phyloP scores from a whole-genome alignment of 2,797 vertebrate species.

The Danio jaintianensis region DNA sequence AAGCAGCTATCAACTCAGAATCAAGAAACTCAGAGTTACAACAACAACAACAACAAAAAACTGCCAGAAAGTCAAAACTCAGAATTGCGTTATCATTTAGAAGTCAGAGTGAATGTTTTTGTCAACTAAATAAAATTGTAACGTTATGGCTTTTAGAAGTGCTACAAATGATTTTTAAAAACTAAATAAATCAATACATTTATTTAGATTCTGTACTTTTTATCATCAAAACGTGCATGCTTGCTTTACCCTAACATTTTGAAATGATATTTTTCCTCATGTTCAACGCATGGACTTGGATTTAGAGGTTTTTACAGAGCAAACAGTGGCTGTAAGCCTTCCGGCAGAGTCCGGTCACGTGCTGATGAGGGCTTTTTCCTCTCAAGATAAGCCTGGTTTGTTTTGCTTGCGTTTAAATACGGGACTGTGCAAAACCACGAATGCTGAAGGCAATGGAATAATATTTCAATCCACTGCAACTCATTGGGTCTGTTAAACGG shows the following conservation, averaged over 20 bases:
- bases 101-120: too few species aligned
- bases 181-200: too few species aligned
- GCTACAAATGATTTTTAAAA: too few species aligned
- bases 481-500: not conserved
- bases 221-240: not conserved
- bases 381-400: conserved; percentile 21
- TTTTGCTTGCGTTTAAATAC: not conserved
- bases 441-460: not conserved
- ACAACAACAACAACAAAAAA: too few species aligned
- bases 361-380: not conserved
- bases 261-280: not conserved
- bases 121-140: too few species aligned
- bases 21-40: too few species aligned
- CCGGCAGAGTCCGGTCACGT: conserved; percentile 12
- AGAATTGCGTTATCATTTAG: too few species aligned
- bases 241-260: not conserved
- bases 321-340: not conserved
- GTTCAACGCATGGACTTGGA: not conserved
- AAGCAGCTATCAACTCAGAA: too few species aligned
- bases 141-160: too few species aligned
- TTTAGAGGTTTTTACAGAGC: not conserved
- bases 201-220: too few species aligned
- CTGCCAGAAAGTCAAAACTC: too few species aligned
- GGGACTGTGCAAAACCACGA: not conserved
- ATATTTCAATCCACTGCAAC: not conserved